Conservation (phyloP, 2,797 vertebrate genomes). For the Phoxinus dragarum region DNA sequence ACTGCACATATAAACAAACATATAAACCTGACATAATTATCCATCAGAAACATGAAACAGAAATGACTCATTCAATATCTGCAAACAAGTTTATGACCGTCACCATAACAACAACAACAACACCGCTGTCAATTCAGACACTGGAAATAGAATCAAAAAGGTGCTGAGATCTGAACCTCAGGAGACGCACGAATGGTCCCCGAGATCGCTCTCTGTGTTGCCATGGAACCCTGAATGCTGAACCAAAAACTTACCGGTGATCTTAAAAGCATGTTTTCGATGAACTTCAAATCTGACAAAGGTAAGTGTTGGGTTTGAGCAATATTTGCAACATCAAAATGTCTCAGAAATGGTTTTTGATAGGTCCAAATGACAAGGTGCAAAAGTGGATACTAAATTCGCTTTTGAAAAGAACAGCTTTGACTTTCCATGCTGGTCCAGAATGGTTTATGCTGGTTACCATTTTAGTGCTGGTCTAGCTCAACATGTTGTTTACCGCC, state of each 20-base stretch:
- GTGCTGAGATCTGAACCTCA: slow-evolving; percentile 6
- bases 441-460: not conserved
- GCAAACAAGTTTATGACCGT: slow-evolving; percentile 51
- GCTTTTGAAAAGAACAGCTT: not conserved
- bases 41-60: slow-evolving; percentile 29
- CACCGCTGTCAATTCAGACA: slow-evolving; percentile 25
- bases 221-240: slow-evolving; percentile 2
- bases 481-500: not conserved
- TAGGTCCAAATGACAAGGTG: not conserved
- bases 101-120: slow-evolving; percentile 55
- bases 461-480: not conserved
- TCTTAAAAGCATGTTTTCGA: slow-evolving; percentile 18
- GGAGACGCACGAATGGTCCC: not conserved
- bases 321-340: not conserved
- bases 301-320: not conserved
- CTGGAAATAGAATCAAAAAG: slow-evolving; percentile 28
- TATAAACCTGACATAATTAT: slow-evolving; percentile 28
- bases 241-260: not conserved
- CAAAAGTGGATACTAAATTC: not conserved
- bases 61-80: slow-evolving; percentile 48
- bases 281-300: slow-evolving; percentile 29
- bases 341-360: slow-evolving; percentile 5
- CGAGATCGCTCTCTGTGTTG: not conserved
- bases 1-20: not conserved
- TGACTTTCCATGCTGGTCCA: not conserved